Evolutionary conservation across 2,113 vertebrate genomes (phyloP).

Genomic region (Ptyas mucosa): DNA sequence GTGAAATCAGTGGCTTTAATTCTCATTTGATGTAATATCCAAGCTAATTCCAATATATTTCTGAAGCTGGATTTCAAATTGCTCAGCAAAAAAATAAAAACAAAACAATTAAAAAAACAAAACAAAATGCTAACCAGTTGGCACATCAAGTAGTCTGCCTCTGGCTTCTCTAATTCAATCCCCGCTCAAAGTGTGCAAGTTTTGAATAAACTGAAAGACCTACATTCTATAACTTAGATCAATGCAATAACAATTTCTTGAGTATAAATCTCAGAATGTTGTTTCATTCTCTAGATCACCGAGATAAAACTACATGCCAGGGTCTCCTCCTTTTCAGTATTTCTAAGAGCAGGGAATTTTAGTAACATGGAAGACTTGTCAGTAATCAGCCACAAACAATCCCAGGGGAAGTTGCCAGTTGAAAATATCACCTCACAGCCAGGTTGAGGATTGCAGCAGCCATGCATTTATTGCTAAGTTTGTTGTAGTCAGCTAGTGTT

Average conservation of each 20-base stretch:
- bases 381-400: constrained; percentile 43
- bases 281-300: neutral
- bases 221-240: neutral
- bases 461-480: neutral
- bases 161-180: neutral
- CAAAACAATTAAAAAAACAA: neutral
- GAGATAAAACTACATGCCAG: constrained; percentile 6
- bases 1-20: neutral
- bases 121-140: neutral
- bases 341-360: constrained; percentile 34
- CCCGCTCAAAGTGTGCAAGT: neutral
- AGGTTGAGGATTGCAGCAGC: constrained; percentile 28
- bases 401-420: constrained; percentile 40
- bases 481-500: neutral
- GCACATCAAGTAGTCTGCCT: neutral
- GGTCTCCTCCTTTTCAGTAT: neutral
- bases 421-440: constrained; percentile 38
- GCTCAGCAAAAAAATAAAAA: neutral
- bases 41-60: neutral
- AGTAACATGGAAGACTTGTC: constrained; percentile 37
- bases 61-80: neutral
- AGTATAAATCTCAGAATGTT: neutral
- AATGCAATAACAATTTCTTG: neutral
- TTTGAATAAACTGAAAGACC: neutral
- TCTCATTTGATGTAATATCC: neutral